Conservation (phyloP, 2,888 invertebrate genomes). For the Parelbella ahira region DNA sequence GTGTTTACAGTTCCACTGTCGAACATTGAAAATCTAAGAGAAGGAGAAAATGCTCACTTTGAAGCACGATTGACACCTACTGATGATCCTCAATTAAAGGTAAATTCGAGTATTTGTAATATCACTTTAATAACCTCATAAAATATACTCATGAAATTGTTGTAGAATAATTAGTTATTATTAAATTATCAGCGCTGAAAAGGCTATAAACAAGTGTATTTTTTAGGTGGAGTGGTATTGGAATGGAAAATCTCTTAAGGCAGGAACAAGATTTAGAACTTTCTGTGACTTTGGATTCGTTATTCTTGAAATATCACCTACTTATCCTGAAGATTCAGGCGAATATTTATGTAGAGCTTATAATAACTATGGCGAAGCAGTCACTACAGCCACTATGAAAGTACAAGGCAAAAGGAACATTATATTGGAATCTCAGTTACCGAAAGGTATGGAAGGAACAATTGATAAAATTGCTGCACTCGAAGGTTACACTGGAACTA, state of each 20-base stretch:
- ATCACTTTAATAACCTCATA: too few species aligned
- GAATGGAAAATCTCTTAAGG: slow-evolving; percentile 93
- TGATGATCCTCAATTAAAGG: slow-evolving; percentile 93
- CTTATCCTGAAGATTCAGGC: slow-evolving; percentile 97
- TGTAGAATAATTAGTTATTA: too few species aligned
- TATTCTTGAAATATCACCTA: slow-evolving; percentile 97
- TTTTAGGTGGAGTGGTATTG: slow-evolving; percentile 94
- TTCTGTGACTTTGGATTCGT: slow-evolving; percentile 99
- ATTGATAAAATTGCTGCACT: slow-evolving; percentile 95
- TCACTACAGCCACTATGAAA: slow-evolving; percentile 93
- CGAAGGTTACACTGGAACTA: slow-evolving; percentile 89
- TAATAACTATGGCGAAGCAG: slow-evolving; percentile 94
- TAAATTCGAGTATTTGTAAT: too few species aligned
- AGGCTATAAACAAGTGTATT: too few species aligned
- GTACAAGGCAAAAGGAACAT: slow-evolving; percentile 95
- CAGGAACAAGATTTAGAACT: slow-evolving; percentile 96
- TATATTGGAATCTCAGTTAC: slow-evolving; percentile 93
- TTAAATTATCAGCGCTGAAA: too few species aligned
- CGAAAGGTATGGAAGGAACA: slow-evolving; percentile 95
- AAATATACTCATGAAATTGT: too few species aligned
- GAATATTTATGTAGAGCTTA: slow-evolving; percentile 93
- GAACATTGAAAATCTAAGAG: slow-evolving; percentile 91
- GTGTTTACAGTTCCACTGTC: slow-evolving; percentile 94
- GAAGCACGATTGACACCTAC: slow-evolving; percentile 94
- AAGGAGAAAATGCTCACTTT: slow-evolving; percentile 95